Percentiles rank a stretch among this genome's conserved stretches.
These are phyloP conservation scores for Callospermophilus lateralis DNA, from an alignment of 2,113 vertebrate genomes.

Conservation along the genomic window DNA sequence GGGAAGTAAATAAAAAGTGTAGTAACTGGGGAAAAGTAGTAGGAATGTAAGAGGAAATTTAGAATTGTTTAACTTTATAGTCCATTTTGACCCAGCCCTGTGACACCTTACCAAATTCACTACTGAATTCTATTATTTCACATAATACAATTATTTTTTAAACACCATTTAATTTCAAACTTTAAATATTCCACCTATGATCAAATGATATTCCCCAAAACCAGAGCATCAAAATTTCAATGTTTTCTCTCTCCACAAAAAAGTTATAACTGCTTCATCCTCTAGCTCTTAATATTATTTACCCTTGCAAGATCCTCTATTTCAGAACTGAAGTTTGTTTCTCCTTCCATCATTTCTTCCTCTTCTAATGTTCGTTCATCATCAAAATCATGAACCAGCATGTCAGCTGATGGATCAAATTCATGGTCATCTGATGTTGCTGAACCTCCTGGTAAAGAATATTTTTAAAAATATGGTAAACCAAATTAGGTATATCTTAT, in stretches of 20 bases:
- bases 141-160: not conserved
- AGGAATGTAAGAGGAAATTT: not conserved
- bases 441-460: slow-evolving; percentile 91
- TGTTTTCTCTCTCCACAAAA: slow-evolving; percentile 37
- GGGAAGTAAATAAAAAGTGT: not conserved
- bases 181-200: slow-evolving; percentile 16
- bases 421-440: slow-evolving; percentile 96
- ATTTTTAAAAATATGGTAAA: slow-evolving; percentile 81
- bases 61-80: not conserved
- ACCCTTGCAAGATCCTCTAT: slow-evolving; percentile 98
- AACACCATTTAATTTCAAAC: not conserved
- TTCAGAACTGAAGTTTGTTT: slow-evolving; percentile 95
- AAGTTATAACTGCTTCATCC: not conserved
- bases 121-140: slow-evolving; percentile 39
- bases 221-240: not conserved
- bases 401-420: slow-evolving; percentile 98
- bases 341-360: slow-evolving; percentile 97
- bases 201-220: not conserved
- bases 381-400: slow-evolving; percentile 99
- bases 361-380: slow-evolving; percentile 98
- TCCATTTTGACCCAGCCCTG: not conserved
- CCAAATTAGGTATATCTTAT: slow-evolving; percentile 65
- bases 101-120: slow-evolving; percentile 33
- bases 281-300: slow-evolving; percentile 80
- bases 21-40: not conserved